Evolutionary conservation across 2,888 invertebrate genomes (phyloP).

Genomic region (Gari tellinella): DNA sequence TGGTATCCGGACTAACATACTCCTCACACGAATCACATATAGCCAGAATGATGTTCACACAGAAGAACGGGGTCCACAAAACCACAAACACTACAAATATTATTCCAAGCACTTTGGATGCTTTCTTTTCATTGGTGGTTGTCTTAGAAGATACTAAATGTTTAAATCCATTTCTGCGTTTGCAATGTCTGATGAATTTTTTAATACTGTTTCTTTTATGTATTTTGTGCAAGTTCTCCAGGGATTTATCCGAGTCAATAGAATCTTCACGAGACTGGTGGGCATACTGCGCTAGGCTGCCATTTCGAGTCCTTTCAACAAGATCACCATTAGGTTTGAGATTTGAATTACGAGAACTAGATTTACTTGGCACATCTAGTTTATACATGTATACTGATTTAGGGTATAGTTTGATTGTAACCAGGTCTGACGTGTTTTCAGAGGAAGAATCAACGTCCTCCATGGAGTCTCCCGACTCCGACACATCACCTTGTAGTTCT

Average conservation of each 20-base stretch:
- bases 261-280: conserved; percentile 17
- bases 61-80: conserved; percentile 83
- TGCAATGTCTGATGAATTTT: conserved; percentile 48
- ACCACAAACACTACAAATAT: conserved; percentile 83
- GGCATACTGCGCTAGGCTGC: conserved; percentile 7
- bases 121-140: conserved; percentile 82
- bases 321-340: conserved; percentile 4
- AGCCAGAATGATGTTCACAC: conserved; percentile 80
- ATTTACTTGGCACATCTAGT: conserved; percentile 42
- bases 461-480: conserved; percentile 62
- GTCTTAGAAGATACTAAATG: conserved; percentile 74
- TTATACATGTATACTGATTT: conserved; percentile 68
- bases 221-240: conserved; percentile 13
- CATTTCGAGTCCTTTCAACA: conserved; percentile 16
- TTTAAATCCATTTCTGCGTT: conserved; percentile 49
- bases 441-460: conserved; percentile 59
- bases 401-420: conserved; percentile 66
- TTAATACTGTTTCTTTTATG: conserved; percentile 52
- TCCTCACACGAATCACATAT: conserved; percentile 74
- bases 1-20: conserved; percentile 72
- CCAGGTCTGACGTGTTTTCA: conserved; percentile 64
- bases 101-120: conserved; percentile 83
- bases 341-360: conserved; percentile 5
- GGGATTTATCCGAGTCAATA: conserved; percentile 44
- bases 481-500: conserved; percentile 11